These are phyloP conservation scores for Ovis canadensis DNA, from an alignment of 2,113 vertebrate genomes.

Conservation along the genomic window DNA sequence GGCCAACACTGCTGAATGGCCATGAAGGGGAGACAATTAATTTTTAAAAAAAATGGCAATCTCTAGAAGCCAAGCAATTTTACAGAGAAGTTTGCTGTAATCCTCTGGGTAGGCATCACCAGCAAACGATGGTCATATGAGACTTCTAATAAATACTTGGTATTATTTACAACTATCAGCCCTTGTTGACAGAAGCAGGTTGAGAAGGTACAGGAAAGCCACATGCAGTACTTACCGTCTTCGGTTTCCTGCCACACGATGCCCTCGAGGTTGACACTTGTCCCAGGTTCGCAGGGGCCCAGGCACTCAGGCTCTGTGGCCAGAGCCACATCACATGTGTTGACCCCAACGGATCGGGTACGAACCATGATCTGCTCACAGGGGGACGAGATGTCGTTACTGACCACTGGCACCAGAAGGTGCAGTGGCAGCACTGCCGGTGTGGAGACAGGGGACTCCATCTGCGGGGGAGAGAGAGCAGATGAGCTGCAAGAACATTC, in stretches of 20 bases:
- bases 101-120: not conserved
- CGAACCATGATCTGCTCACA: slow-evolving; percentile 99
- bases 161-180: not conserved
- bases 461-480: slow-evolving; percentile 80
- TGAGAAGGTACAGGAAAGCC: not conserved
- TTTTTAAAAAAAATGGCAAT: not conserved
- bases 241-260: slow-evolving; percentile 99
- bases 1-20: not conserved
- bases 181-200: not conserved
- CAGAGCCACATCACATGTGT: slow-evolving; percentile 95
- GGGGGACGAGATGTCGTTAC: slow-evolving; percentile 93
- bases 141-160: not conserved
- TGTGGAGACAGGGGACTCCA: slow-evolving; percentile 96
- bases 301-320: slow-evolving; percentile 97
- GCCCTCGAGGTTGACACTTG: slow-evolving; percentile 98
- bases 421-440: slow-evolving; percentile 94
- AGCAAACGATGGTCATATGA: not conserved
- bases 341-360: slow-evolving; percentile 95
- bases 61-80: not conserved
- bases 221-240: slow-evolving; percentile 87
- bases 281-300: slow-evolving; percentile 97
- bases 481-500: slow-evolving; percentile 22
- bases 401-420: slow-evolving; percentile 91
- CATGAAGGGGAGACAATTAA: not conserved
- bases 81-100: not conserved